Evolutionary conservation across 2,797 vertebrate genomes (phyloP), one percentile per base, ranked within the genome.

Genomic region (Limosa lapponica): DNA sequence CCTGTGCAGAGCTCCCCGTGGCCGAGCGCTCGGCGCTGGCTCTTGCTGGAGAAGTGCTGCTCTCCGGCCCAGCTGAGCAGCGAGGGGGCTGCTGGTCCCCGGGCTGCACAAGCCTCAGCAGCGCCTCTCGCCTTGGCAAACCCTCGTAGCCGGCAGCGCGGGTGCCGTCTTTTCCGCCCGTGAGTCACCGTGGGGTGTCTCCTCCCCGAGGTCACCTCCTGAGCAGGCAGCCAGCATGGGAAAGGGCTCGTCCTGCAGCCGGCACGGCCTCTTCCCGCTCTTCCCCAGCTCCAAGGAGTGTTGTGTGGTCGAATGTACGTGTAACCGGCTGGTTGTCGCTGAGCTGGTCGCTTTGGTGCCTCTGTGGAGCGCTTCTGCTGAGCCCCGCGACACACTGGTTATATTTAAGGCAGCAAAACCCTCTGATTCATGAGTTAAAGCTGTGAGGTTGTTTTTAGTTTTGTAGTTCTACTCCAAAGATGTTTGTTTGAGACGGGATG

Each of bases 1-100:
- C 5, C 32, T 13, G 2, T 51, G 19, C 6, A 15, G 46, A 27
- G 52, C 51, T 72, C 6, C 1, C 46, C 7, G 8, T 1, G 6
- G 2, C 18, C 0, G 3, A 6, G 32, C 6, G 0, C 54, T 46
- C 8, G 1, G 22, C 1, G 2, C 16, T 2, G 16, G 17, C 46
- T 46, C 37, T 7, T 8, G 30, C 77, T 23, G 36, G 23, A 13
- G 41, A 46, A 34, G 24, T 5, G 48, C 30, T 9, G 6, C 49
- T 5, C 12, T 25, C 20, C n/a, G 3, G 10, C 51, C 43, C 2
- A 0, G 7, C 3, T 6, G 37, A 39, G 67, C 13, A 23, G 30
- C 6, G 11, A 36, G 22, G 39, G 6, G 55, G 28, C 72, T 69
- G 23, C 67, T 44, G 7, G 2, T 15, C 30, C 54, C 36, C 4